phyloP scores from a whole-genome alignment of 37 sponge, comb jelly and placozoan species.

The Geodia barretti region DNA sequence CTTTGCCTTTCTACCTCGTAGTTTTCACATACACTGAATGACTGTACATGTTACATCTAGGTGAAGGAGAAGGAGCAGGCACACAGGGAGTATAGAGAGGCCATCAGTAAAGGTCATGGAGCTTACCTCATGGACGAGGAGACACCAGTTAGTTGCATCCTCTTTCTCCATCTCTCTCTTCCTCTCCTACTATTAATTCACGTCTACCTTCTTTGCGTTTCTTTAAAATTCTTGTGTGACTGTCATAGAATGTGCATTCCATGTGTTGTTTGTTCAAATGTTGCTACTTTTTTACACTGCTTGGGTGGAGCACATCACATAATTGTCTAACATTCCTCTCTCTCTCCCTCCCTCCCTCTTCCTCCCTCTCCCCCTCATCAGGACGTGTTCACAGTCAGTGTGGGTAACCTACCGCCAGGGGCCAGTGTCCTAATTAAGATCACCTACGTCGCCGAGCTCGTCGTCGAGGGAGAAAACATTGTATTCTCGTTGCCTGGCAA shows the following conservation, averaged over 20 bases:
- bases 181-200: not conserved
- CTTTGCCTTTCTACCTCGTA: too few species aligned
- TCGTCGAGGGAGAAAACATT: constrained; percentile 88
- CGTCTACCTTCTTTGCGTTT: not conserved
- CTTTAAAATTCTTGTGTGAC: too few species aligned
- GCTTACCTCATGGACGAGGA: constrained; percentile 99
- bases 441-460: constrained; percentile 95
- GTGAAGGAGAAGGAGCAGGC: constrained; percentile 99
- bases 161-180: constrained; percentile 1
- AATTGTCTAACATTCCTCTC: too few species aligned
- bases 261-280: too few species aligned
- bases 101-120: constrained; percentile 97
- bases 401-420: constrained; percentile 97
- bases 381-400: constrained; percentile 99
- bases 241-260: too few species aligned
- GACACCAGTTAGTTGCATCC: constrained; percentile 78
- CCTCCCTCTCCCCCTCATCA: constrained; percentile 17
- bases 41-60: not conserved
- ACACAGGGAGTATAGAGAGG: constrained; percentile 96
- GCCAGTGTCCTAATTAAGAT: constrained; percentile 98
- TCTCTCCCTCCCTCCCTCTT: constrained; percentile 14
- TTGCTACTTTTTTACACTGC: too few species aligned
- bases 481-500: constrained; percentile 88
- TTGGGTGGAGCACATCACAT: too few species aligned
- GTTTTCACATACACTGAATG: not conserved